These are phyloP conservation scores for Corythoichthys intestinalis DNA, from an alignment of 2,113 vertebrate genomes.

Conservation along the genomic window DNA sequence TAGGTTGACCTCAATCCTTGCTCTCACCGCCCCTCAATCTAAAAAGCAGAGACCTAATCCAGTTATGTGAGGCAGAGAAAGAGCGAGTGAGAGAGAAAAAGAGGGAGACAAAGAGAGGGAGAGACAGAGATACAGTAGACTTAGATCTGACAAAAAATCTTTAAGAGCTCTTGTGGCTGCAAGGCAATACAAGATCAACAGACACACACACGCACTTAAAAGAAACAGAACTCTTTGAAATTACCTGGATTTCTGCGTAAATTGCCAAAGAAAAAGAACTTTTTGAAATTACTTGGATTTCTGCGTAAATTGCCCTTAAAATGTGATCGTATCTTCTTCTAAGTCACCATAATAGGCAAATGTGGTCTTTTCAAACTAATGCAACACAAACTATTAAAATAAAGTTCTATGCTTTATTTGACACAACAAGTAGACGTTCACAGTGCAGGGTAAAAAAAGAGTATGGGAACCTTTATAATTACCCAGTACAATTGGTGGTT, in stretches of 20 bases:
- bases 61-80: conserved; percentile 44
- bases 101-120: not conserved
- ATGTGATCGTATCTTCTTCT: not conserved
- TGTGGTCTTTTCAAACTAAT: not conserved
- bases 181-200: conserved; percentile 47
- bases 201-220: conserved; percentile 24
- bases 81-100: not conserved
- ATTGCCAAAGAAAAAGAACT: conserved; percentile 28
- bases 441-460: not conserved
- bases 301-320: not conserved
- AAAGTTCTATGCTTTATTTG: not conserved
- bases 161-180: conserved; percentile 55
- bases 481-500: not conserved
- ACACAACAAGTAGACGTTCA: not conserved
- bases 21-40: conserved; percentile 37
- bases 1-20: conserved; percentile 63
- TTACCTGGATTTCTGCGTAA: not conserved
- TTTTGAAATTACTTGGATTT: conserved; percentile 22
- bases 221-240: conserved; percentile 37
- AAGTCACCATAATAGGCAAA: not conserved
- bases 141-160: conserved; percentile 32
- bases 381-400: not conserved
- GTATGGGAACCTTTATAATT: not conserved
- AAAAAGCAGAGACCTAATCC: conserved; percentile 58
- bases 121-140: conserved; percentile 5